Evolutionary conservation across 1,140 invertebrate species (phyloP).

Genomic region (Goniozus legneri): DNA sequence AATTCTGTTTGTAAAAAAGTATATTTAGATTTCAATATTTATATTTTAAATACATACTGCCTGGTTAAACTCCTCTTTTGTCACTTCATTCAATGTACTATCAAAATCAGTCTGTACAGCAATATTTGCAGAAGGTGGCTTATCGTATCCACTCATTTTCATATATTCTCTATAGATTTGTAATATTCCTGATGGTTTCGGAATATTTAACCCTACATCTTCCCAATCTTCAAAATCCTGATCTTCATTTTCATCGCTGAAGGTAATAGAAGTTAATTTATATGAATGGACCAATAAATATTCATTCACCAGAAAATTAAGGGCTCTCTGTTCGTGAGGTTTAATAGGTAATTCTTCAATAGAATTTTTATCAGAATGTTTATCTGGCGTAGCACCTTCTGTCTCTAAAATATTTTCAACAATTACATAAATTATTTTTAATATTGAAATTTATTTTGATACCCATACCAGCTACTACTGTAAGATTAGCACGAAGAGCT

Average conservation of each 20-base stretch:
- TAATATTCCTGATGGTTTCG: slow-evolving; percentile 74
- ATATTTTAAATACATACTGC: slow-evolving; percentile 34
- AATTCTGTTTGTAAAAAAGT: no score
- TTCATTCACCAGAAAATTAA: slow-evolving; percentile 88
- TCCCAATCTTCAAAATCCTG: slow-evolving; percentile 95
- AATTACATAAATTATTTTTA: not conserved
- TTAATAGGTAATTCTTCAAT: slow-evolving; percentile 62
- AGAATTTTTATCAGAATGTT: slow-evolving; percentile 47
- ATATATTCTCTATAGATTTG: slow-evolving; percentile 73
- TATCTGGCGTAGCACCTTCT: slow-evolving; percentile 60
- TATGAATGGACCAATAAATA: slow-evolving; percentile 78
- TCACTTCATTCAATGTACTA: slow-evolving; percentile 28
- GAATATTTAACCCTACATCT: slow-evolving; percentile 84
- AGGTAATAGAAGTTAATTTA: slow-evolving; percentile 87
- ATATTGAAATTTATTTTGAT: slow-evolving; percentile 5
- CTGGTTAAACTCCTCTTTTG: slow-evolving; percentile 47
- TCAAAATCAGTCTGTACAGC: slow-evolving; percentile 49
- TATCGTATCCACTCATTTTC: slow-evolving; percentile 50
- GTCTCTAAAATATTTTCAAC: slow-evolving; percentile 55
- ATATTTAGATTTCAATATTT: no score
- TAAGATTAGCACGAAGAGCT: slow-evolving; percentile 76
- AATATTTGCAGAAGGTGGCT: slow-evolving; percentile 32
- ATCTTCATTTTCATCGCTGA: slow-evolving; percentile 88
- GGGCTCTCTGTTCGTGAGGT: slow-evolving; percentile 78
- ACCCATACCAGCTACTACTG: slow-evolving; percentile 65